Evolutionary conservation across 2,888 invertebrate genomes (phyloP).

Genomic region (Acleris laterana): DNA sequence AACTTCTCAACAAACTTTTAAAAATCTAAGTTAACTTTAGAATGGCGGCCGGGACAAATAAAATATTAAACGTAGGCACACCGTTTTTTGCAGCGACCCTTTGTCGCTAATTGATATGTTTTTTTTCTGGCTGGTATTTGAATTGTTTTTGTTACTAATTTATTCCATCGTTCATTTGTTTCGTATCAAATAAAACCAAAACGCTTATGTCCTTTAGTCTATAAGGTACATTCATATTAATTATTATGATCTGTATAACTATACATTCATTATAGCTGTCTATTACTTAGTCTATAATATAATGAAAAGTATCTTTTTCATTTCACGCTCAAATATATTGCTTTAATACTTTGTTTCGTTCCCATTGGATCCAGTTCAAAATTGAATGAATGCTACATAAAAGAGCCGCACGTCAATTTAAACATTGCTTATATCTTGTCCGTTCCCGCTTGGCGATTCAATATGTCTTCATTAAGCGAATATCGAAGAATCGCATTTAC

Average conservation of each 20-base stretch:
- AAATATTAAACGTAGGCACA: conserved; percentile 63
- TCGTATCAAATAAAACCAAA: too few relatives aligned
- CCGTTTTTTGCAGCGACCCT: conserved; percentile 55
- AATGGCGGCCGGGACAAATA: conserved; percentile 63
- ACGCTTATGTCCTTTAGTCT: too few relatives aligned
- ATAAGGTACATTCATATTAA: background rate
- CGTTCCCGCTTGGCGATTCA: conserved; percentile 79
- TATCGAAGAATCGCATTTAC: conserved; percentile 77
- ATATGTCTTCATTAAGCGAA: conserved; percentile 84
- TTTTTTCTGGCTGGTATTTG: conserved; percentile 59
- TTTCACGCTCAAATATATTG: conserved; percentile 10
- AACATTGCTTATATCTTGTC: conserved; percentile 79
- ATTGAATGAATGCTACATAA: conserved; percentile 64
- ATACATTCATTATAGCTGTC: background rate
- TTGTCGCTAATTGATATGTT: conserved; percentile 71
- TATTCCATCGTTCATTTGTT: background rate
- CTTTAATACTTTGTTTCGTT: conserved; percentile 6
- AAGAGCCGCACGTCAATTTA: conserved; percentile 79
- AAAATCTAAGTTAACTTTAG: conserved; percentile 81
- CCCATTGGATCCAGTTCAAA: conserved; percentile 37
- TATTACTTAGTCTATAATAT: background rate
- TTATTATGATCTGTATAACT: background rate
- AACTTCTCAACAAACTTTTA: conserved; percentile 79
- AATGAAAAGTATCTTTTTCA: background rate
- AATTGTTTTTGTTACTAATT: conserved; percentile 46